Conservation (phyloP, 2,888 invertebrate genomes). For the Spicauda simplicius region DNA sequence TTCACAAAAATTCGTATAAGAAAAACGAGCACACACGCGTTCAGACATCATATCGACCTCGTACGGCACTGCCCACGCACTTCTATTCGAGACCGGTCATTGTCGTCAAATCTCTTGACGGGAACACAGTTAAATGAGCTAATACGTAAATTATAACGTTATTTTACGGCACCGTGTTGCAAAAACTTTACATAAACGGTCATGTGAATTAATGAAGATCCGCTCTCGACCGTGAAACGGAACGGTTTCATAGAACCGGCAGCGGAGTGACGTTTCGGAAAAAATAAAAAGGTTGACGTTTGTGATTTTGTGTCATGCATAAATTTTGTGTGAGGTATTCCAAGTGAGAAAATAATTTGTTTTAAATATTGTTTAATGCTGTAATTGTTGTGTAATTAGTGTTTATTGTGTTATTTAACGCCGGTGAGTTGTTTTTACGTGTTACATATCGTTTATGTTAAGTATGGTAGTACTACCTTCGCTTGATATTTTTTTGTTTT, state of each 20-base stretch:
- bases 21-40: constrained; percentile 59
- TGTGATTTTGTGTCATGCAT: constrained; percentile 65
- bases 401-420: constrained; percentile 42
- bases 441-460: constrained; percentile 10
- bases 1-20: constrained; percentile 50
- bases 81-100: constrained; percentile 65
- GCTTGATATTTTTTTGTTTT: constrained; percentile 31
- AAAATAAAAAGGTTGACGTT: constrained; percentile 72
- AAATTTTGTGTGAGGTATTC: constrained; percentile 45
- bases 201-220: constrained; percentile 45
- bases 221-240: constrained; percentile 68
- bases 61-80: constrained; percentile 64
- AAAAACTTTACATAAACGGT: constrained; percentile 41
- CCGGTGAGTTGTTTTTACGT: constrained; percentile 50
- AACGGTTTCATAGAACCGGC: constrained; percentile 64
- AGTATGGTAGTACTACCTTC: constrained; percentile 20
- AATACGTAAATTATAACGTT: constrained; percentile 14
- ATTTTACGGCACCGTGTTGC: constrained; percentile 27
- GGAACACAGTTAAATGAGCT: constrained; percentile 35
- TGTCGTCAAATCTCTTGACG: constrained; percentile 55
- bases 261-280: constrained; percentile 54
- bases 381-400: constrained; percentile 46
- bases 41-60: constrained; percentile 67
- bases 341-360: constrained; percentile 44
- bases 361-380: constrained; percentile 42